Conservation (phyloP, 2,888 invertebrate genomes). For the Zootermopsis nevadensis region DNA sequence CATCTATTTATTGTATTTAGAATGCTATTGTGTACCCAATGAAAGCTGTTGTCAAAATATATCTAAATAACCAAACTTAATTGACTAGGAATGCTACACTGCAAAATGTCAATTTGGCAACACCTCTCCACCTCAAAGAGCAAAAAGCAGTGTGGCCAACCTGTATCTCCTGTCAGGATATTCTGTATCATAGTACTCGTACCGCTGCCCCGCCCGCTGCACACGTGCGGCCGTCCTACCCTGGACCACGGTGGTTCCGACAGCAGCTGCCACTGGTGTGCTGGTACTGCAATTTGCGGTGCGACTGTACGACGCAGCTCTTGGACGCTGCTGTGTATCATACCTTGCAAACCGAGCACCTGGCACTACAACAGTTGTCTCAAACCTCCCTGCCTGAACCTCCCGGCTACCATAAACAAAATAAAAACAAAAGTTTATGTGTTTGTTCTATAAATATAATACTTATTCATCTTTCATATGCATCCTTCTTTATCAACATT, state of each 20-base stretch:
- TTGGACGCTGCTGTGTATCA: constrained; percentile 69
- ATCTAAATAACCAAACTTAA: too few relatives aligned
- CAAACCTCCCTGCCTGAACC: constrained; percentile 57
- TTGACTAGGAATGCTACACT: too few relatives aligned
- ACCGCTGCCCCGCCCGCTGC: constrained; percentile 59
- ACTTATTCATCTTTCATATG: too few relatives aligned
- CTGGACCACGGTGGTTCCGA: constrained; percentile 45
- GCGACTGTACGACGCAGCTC: constrained; percentile 69
- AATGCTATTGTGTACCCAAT: too few relatives aligned
- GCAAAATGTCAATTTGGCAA: too few relatives aligned
- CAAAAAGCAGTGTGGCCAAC: constrained; percentile 30
- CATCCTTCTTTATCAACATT: too few relatives aligned
- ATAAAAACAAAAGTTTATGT: too few relatives aligned
- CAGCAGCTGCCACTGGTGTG: constrained; percentile 47
- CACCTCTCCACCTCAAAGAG: too few relatives aligned
- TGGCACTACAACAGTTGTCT: constrained; percentile 61
- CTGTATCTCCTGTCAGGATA: constrained; percentile 53
- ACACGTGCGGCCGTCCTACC: constrained; percentile 34
- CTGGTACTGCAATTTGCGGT: constrained; percentile 51
- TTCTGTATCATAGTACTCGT: constrained; percentile 65
- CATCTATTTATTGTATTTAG: too few relatives aligned
- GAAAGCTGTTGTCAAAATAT: too few relatives aligned
- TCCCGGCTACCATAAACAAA: constrained; percentile 48
- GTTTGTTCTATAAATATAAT: too few relatives aligned
- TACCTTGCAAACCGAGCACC: constrained; percentile 69